phyloP scores from a whole-genome alignment of 2,797 vertebrate genomes.

The Melanotaenia maccullochi region DNA sequence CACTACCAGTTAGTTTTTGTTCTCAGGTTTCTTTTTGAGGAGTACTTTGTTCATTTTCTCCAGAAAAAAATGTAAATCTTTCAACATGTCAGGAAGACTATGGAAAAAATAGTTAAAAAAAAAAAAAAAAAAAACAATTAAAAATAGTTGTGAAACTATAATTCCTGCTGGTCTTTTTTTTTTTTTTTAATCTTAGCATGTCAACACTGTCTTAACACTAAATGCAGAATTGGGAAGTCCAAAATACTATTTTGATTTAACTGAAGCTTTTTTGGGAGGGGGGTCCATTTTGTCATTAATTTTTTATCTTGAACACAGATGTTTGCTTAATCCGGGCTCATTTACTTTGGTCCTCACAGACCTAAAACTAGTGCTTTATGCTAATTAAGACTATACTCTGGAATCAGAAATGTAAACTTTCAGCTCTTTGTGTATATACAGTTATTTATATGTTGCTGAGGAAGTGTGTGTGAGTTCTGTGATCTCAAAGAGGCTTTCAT shows the following conservation, averaged over 20 bases:
- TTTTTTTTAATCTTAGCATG: not conserved
- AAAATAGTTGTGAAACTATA: not conserved
- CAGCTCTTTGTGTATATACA: slow-evolving; percentile 76
- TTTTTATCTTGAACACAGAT: not conserved
- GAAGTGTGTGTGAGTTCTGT: slow-evolving; percentile 36
- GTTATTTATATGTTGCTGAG: slow-evolving; percentile 84
- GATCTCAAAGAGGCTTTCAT: slow-evolving; percentile 43
- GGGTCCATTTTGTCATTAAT: not conserved
- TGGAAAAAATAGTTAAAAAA: too few species aligned
- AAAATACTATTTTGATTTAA: slow-evolving; percentile 16
- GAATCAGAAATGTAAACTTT: slow-evolving; percentile 37
- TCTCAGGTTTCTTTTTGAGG: not conserved
- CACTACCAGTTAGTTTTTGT: not conserved
- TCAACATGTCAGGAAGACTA: not conserved
- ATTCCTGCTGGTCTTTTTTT: not conserved
- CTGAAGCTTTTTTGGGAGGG: not conserved
- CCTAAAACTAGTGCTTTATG: slow-evolving; percentile 52
- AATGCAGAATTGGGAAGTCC: not conserved
- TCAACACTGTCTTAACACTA: slow-evolving; percentile 35
- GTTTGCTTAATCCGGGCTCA: slow-evolving; percentile 1
- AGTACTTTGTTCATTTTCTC: not conserved
- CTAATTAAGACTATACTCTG: slow-evolving; percentile 29
- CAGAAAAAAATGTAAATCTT: not conserved
- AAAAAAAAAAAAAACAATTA: too few species aligned
- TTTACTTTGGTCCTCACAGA: slow-evolving; percentile 33